Evolutionary conservation across 2,888 invertebrate genomes (phyloP), one percentile per base, ranked within the genome.

Genomic region (Aproaerema taeniolella): DNA sequence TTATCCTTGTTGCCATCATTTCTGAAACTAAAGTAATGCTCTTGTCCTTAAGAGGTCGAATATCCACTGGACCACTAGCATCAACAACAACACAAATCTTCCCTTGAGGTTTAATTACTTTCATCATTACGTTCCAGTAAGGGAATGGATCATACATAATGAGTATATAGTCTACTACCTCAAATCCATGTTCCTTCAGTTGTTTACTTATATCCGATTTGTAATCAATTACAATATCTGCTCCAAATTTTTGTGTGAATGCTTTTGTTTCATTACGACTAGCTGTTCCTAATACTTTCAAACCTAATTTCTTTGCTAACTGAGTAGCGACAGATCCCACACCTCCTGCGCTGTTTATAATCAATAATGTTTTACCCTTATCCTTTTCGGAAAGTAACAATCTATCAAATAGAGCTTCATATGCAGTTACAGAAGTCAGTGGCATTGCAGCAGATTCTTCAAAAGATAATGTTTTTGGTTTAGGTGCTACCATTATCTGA

Each of bases 401-500:
- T 2, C 82, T 66, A 36, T 85, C 83, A 47, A 59, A 70, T 11
- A 85, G 46, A 12, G 74, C 58, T 47, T 82, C 83, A 43, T 66
- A 76, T 9, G 83, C 81, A 2, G 83, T 81, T 2, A 76, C 63
- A 7, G 76, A 42, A 2, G 75, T 75, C 9, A 82, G 50, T 8
- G 83, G 85, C 72, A 85, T 75, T 0, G 85, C 81, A 15, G 82
- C 85, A 8, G 83, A 80, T 61, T 85, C 60, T 52, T 80, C 81
- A 45, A 78, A 85, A 1, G 74, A 60, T 12, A 81, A 55, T 12
- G 58, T 69, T 36, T 71, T 76, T 1, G 85, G 85, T 50, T 83
- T 85, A 1, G 39, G 49, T 8, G 69, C 80, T 0, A 80, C 71
- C 24, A 69, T 39, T 17, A 74, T 52, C 55, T 85, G 72, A 39